A percentile compares a stretch with the other conserved stretches of the same genome.
Conservation (phyloP, 2,888 invertebrate genomes). For the Gortyna flavago region DNA sequence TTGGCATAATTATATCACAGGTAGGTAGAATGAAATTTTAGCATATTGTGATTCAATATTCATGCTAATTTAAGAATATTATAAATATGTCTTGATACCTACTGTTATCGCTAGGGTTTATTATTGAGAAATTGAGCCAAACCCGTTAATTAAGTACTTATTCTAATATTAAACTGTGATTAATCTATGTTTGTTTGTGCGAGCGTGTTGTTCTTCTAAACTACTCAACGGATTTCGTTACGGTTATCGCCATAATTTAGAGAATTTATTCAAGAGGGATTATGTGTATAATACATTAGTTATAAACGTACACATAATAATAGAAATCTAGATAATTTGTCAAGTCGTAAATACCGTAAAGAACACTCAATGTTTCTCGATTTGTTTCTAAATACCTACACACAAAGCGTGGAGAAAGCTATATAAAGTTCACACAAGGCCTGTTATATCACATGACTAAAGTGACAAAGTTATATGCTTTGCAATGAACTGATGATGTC, state of each 20-base stretch:
- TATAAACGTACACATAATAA: too few relatives aligned
- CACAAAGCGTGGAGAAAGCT: constrained; percentile 44
- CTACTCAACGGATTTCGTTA: not conserved
- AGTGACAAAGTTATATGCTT: constrained; percentile 10
- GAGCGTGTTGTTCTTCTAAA: not conserved
- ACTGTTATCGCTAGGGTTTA: not conserved
- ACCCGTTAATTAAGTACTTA: not conserved
- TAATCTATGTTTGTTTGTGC: not conserved
- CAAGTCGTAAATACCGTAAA: not conserved
- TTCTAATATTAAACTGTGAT: too few relatives aligned
- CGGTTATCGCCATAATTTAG: not conserved
- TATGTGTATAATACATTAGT: not conserved
- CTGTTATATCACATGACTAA: constrained; percentile 32
- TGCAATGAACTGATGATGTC: constrained; percentile 7
- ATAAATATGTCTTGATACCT: not conserved
- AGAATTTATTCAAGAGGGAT: not conserved
- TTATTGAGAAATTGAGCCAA: not conserved
- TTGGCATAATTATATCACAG: not conserved
- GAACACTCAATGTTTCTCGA: not conserved
- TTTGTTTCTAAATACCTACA: not conserved
- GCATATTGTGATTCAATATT: not conserved
- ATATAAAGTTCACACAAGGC: constrained; percentile 42
- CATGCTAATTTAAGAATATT: not conserved
- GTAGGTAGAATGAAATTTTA: not conserved
- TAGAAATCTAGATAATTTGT: not conserved